Evolutionary conservation across 1,140 invertebrate genomes (phyloP), one percentile per base, ranked within the genome.

Genomic region (Drosophila ambigua): DNA sequence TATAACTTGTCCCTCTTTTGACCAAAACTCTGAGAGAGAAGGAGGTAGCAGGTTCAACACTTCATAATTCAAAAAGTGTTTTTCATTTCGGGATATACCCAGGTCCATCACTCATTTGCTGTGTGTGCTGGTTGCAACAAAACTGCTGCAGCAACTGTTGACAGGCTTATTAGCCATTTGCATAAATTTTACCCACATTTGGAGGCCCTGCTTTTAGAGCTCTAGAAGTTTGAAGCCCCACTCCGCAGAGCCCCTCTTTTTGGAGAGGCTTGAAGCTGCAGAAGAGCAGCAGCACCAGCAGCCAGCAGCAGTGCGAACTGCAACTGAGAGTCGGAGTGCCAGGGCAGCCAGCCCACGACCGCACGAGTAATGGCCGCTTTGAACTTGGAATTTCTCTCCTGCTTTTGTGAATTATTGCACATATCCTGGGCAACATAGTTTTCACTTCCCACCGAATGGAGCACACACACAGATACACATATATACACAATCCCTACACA

Each of bases 81-180:
- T 75, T 75, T 65, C 72, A 46, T 53, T 55, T 43, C 13, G 24
- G 54, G 64, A 64, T 66, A 46, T 23, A 48, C 57, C 48, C 64
- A 52, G 66, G 61, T 72, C 31, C 81, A 85, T 88, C 82, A 82
- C 54, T 87, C 82, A 75, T 75, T 75, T 39, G 8, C 9, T 35
- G 7, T 74, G 71, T 20, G 20, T 20, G 20, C 20, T 20, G 60
- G 28, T 62, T 66, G 72, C 72, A 75, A 71, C 35, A 39, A 39
- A 39, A 39, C 11, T 39, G 79, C 58, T 81, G 83, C 83, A 68
- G 35, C 35, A 87, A 88, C 87, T 90, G 87, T 90, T 90, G 87
- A 90, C 87, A 90, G 87, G 79, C 87, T 87, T 90, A 90, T 90
- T 90, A 90, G 82, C 84, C 69, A 88, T 88, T 88, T 88, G 76